Evolutionary conservation across 2,888 invertebrate genomes (phyloP).

Genomic region (Drosophila koepferae): DNA sequence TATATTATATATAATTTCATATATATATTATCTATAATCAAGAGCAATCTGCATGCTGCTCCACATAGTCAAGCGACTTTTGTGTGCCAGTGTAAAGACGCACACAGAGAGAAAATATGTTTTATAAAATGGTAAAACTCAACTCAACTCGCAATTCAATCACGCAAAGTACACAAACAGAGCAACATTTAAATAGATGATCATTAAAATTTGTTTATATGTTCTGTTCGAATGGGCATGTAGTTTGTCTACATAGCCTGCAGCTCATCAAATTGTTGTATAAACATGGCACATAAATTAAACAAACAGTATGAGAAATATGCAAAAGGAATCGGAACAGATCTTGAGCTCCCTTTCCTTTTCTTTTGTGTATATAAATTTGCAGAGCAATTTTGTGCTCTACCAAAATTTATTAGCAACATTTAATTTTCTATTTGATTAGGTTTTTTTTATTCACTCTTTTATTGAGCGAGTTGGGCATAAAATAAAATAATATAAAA

Average conservation of each 20-base stretch:
- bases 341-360: not conserved
- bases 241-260: not conserved
- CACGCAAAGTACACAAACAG: slow-evolving; percentile 65
- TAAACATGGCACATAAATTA: slow-evolving; percentile 39
- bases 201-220: slow-evolving; percentile 16
- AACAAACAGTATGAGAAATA: slow-evolving; percentile 11
- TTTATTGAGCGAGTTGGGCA: not conserved
- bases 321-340: not conserved
- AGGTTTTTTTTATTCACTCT: too few relatives aligned
- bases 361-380: not conserved
- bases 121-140: slow-evolving; percentile 25
- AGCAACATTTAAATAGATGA: slow-evolving; percentile 34
- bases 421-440: not conserved
- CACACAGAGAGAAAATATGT: not conserved
- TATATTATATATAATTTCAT: too few relatives aligned
- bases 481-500: not conserved
- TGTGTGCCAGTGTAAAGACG: not conserved
- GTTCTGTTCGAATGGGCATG: slow-evolving; percentile 6
- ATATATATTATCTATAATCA: too few relatives aligned
- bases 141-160: slow-evolving; percentile 50
- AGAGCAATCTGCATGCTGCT: not conserved
- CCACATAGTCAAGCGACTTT: not conserved
- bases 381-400: not conserved
- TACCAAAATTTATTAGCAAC: not conserved
- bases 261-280: slow-evolving; percentile 1